Base-by-base conservation (phyloP, 2,113 vertebrate species). In the Marmota flaviventris region DNA sequence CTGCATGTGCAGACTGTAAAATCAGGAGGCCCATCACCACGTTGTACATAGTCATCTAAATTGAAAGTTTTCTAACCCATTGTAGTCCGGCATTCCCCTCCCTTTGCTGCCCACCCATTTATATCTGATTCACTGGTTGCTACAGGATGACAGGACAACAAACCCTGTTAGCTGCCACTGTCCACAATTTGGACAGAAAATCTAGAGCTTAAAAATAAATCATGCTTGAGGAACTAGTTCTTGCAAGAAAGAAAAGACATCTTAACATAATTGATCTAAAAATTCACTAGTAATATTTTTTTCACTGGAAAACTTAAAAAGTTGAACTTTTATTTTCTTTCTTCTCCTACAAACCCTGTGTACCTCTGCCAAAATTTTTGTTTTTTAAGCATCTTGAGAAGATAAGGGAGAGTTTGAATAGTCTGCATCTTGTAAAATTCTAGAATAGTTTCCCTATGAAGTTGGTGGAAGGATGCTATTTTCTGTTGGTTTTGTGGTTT, bases 111-210 rank as follows among this genome's bases (percentile, higher is more conserved):
- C 5, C 20, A 32, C 37, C 2, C 27, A 22, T 34, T 69, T 22
- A 39, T 67, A 58, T 39, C 48, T 75, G 48, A 51, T 51, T 48
- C 48, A 73, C 25, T 81, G 20, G 87, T 24, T n/a, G 53, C 75
- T 37, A 37, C 4, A 69, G 45, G 27, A 27, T 17, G 5, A 2
- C 27, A 22, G 48, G 75, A 14, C 72, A 58, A 0, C 37, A 27
- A 32, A 48, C 91, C 22, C n/a, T 93, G 14, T 70, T 78, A 76
- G 53, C 51, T 18, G 20, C 65, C 4, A n/a, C 17, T 45, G 8
- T 85, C 58, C 42, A 84, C 10, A 84, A 29, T 96, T 96, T 85
- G 67, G 67, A 87, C 22, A 79, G 70, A 85, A 88, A 69, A 85
- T 81, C 8, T 72, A 75, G 79, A 94, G 9, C 39, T 89, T 48